Conservation (phyloP, 2,113 vertebrate species). For the Hippocampus mohnikei region DNA sequence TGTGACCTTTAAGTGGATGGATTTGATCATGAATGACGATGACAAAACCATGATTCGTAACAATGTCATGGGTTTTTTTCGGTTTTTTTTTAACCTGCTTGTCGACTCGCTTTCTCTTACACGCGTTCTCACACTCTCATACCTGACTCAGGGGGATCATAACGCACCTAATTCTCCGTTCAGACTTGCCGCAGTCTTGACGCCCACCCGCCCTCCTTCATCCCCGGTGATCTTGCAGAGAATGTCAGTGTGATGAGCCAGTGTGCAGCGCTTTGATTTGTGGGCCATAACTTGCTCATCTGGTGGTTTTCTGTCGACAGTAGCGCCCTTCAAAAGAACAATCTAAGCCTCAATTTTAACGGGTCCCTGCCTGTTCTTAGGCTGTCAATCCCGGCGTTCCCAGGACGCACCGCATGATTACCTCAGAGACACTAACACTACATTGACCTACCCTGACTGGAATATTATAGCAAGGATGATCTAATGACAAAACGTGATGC, state of each 20-base stretch:
- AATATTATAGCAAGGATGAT: constrained; percentile 27
- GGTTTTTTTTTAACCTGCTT: background rate
- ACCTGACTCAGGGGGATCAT: constrained; percentile 5
- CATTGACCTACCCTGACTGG: constrained; percentile 3
- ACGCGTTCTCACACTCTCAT: background rate
- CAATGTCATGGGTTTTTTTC: background rate
- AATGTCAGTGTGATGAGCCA: constrained; percentile 27
- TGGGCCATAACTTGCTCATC: constrained; percentile 26
- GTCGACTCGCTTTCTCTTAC: background rate
- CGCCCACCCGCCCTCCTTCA: background rate
- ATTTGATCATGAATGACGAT: background rate
- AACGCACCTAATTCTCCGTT: constrained; percentile 29
- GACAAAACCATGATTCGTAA: background rate
- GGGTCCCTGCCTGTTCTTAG: constrained; percentile 11
- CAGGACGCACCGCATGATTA: constrained; percentile 8
- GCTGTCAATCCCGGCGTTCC: constrained; percentile 23
- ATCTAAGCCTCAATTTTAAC: constrained; percentile 28
- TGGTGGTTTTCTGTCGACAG: constrained; percentile 13
- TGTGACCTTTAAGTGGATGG: background rate
- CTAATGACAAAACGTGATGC: constrained; percentile 6
- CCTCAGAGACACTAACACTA: constrained; percentile 15
- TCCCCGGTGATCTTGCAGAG: background rate
- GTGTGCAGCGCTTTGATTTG: constrained; percentile 31
- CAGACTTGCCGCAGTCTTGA: constrained; percentile 6
- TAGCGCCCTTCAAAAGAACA: constrained; percentile 23